phyloP scores from a whole-genome alignment of 1,140 invertebrate genomes.

The Drosophila fuyamai region DNA sequence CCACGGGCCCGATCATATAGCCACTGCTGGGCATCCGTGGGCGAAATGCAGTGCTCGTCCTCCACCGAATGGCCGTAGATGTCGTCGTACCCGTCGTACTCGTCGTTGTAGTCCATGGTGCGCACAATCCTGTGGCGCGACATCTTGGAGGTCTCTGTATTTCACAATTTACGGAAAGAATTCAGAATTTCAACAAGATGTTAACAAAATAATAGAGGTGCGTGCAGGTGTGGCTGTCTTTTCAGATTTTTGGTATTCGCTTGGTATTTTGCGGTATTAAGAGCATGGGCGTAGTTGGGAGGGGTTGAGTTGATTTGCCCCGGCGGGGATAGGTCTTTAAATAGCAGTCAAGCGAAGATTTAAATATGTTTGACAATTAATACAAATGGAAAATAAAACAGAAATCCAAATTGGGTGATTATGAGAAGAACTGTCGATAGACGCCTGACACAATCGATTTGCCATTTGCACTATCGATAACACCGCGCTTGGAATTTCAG shows the following conservation, averaged over 20 bases:
- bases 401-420: no score
- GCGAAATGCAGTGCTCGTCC: slow-evolving; percentile 90
- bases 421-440: no score
- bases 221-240: slow-evolving; percentile 19
- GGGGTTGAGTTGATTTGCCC: no score
- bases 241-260: neutral
- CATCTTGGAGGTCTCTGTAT: slow-evolving; percentile 85
- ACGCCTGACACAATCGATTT: no score
- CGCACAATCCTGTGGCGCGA: slow-evolving; percentile 91
- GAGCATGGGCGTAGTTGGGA: no score
- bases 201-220: slow-evolving; percentile 35
- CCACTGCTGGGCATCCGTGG: slow-evolving; percentile 93
- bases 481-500: no score
- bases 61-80: slow-evolving; percentile 97
- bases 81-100: slow-evolving; percentile 96
- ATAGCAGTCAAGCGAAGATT: no score
- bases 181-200: slow-evolving; percentile 40
- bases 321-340: no score
- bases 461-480: no score
- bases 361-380: no score
- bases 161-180: slow-evolving; percentile 61
- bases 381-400: no score
- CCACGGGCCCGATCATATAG: slow-evolving; percentile 91
- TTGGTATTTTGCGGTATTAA: slow-evolving; percentile 1
- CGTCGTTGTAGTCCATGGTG: slow-evolving; percentile 91